These are phyloP conservation scores for Nyctibius bracteatus DNA, from an alignment of 2,113 vertebrate species.

Conservation along the genomic window DNA sequence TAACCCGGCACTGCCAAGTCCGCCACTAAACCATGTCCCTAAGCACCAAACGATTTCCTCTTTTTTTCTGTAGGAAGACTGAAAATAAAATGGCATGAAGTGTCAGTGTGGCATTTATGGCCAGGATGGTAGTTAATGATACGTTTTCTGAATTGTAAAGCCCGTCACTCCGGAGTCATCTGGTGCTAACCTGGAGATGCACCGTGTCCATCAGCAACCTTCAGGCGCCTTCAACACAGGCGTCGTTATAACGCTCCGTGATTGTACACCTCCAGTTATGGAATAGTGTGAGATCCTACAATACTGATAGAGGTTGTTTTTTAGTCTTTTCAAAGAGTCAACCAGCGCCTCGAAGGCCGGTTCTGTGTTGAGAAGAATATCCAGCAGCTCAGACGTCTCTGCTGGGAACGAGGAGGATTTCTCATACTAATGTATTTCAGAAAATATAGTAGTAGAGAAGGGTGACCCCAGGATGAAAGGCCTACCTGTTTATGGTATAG, in stretches of 20 bases:
- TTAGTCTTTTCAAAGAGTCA: not conserved
- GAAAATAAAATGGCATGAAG: not conserved
- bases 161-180: not conserved
- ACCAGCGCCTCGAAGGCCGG: not conserved
- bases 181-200: not conserved
- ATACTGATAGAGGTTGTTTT: not conserved
- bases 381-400: not conserved
- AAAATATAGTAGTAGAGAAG: not conserved
- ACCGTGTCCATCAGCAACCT: not conserved
- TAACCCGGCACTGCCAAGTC: too few species aligned
- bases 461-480: not conserved
- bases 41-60: not conserved
- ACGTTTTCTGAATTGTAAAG: not conserved
- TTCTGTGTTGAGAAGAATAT: not conserved
- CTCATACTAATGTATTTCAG: not conserved
- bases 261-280: not conserved
- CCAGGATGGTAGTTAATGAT: not conserved
- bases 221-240: not conserved
- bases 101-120: not conserved
- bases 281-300: not conserved
- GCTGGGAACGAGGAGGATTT: not conserved
- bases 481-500: not conserved
- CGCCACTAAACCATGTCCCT: too few species aligned
- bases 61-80: not conserved
- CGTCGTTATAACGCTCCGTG: accelerated